Evolutionary conservation across 2,888 invertebrate species (phyloP), one percentile per base, ranked within the genome.

Genomic region (Crossocerus cetratus): DNA sequence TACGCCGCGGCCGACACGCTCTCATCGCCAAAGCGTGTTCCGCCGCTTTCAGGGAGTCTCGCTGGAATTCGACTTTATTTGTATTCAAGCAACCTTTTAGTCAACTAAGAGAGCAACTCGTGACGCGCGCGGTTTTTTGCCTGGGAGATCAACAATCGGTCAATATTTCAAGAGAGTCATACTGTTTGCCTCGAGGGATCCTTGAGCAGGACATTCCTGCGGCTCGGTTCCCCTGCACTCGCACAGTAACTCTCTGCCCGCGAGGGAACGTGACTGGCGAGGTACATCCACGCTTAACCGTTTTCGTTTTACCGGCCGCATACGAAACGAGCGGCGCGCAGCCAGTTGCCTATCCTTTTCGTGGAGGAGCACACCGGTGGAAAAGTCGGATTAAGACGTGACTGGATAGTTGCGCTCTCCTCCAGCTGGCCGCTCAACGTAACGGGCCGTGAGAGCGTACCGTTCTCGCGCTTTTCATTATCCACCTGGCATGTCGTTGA

Each of bases 331-430:
- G 1, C 13, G 16, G 3, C 3, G 14, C n/a, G n/a, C n/a, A n/a
- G n/a, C n/a, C n/a, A n/a, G n/a, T n/a, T n/a, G n/a, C n/a, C n/a
- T n/a, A n/a, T n/a, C n/a, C n/a, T n/a, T n/a, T n/a, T n/a, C n/a
- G n/a, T n/a, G n/a, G 5, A 11, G 45, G 45, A 49, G 49, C 14
- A n/a, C 3, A 49, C 2, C 23, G 8, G 0, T 16, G 49, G 49
- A 49, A 49, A 49, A 49, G 16, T 49, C 49, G 14, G 49, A 49
- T 49, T 49, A 49, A 49, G 16, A 49, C 49, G 49, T 49, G 49
- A 49, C 49, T 49, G 1, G 49, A 49, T 49, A 49, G n/a, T 11
- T 4, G 5, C 13, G 11, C 49, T 16, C 14, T 49, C 2, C 32
- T 32, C 16, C 49, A 49, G 16, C 49, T 49, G 49, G n/a, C 16